A percentile compares a stretch with the other conserved stretches of the same genome.
Conservation (phyloP, 2,888 invertebrate genomes). For the Ligdia adustata region DNA sequence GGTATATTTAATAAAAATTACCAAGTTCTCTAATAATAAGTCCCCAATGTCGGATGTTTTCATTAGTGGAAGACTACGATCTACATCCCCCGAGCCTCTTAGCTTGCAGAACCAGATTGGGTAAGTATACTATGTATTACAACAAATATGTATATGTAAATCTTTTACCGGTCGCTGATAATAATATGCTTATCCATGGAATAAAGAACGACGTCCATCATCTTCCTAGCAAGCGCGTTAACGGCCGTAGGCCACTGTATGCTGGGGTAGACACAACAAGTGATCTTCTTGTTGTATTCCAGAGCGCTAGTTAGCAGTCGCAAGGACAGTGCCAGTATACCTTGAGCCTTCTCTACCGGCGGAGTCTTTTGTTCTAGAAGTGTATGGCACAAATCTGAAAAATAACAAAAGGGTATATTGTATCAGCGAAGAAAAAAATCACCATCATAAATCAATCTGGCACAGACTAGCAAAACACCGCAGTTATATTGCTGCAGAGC, state of each 20-base stretch:
- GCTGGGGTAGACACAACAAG: slow-evolving; percentile 61
- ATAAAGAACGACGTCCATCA: slow-evolving; percentile 52
- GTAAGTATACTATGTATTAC: too few relatives aligned
- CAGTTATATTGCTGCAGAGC: too few relatives aligned
- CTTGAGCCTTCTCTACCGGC: slow-evolving; percentile 64
- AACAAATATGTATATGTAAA: too few relatives aligned
- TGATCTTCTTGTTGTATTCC: slow-evolving; percentile 29
- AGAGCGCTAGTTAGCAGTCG: slow-evolving; percentile 56
- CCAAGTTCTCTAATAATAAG: too few relatives aligned
- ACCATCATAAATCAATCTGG: background rate
- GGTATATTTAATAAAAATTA: too few relatives aligned
- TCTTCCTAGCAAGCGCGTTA: slow-evolving; percentile 45
- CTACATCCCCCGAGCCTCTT: too few relatives aligned
- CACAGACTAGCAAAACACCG: too few relatives aligned
- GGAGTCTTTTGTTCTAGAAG: slow-evolving; percentile 57
- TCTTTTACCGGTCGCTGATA: slow-evolving; percentile 64
- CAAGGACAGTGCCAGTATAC: slow-evolving; percentile 53
- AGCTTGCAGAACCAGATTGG: too few relatives aligned
- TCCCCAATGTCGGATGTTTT: too few relatives aligned
- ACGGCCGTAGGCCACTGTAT: slow-evolving; percentile 59
- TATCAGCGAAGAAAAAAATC: background rate
- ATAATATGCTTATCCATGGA: slow-evolving; percentile 56
- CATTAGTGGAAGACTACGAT: too few relatives aligned
- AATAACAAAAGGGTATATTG: background rate
- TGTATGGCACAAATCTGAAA: slow-evolving; percentile 60